Conservation (phyloP, 35 echinoderm and acorn worm species). For the Heliocidaris tuberculata region DNA sequence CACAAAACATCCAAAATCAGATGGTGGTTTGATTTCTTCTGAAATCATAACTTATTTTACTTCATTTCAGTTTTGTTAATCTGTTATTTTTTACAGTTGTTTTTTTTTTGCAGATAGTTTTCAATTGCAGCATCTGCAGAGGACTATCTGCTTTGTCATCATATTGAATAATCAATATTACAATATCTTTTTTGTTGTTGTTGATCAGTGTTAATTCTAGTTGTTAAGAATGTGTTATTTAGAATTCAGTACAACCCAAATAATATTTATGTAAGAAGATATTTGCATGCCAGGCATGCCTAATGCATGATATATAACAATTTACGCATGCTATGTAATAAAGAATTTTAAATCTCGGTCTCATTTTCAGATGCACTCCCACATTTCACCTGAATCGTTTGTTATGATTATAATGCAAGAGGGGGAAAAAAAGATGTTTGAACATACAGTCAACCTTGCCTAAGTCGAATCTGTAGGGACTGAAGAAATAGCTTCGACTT, state of each 20-base stretch:
- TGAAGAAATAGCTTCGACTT: too few relatives aligned
- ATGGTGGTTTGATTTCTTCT: slow-evolving; percentile 17
- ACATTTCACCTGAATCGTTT: not conserved
- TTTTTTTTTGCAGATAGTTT: not conserved
- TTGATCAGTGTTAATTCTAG: not conserved
- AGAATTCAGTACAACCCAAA: too few relatives aligned
- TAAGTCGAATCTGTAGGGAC: too few relatives aligned
- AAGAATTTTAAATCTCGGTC: not conserved
- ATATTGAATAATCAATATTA: not conserved
- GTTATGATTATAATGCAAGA: too few relatives aligned
- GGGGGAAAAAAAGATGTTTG: too few relatives aligned
- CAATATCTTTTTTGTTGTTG: not conserved
- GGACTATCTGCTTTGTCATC: not conserved
- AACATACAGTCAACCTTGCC: too few relatives aligned
- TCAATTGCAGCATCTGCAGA: not conserved
- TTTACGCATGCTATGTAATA: not conserved
- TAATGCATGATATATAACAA: not conserved
- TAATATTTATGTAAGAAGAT: not conserved
- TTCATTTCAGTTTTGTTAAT: not conserved
- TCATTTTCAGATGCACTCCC: not conserved
- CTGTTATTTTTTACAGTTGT: not conserved
- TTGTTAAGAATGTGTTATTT: not conserved
- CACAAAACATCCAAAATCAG: not conserved
- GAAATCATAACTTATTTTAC: not conserved
- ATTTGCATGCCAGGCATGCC: not conserved